A percentile compares a stretch with the other conserved stretches of the same genome.
phyloP scores from a whole-genome alignment of 2,888 invertebrate species.

The Iphiclides podalirius region DNA sequence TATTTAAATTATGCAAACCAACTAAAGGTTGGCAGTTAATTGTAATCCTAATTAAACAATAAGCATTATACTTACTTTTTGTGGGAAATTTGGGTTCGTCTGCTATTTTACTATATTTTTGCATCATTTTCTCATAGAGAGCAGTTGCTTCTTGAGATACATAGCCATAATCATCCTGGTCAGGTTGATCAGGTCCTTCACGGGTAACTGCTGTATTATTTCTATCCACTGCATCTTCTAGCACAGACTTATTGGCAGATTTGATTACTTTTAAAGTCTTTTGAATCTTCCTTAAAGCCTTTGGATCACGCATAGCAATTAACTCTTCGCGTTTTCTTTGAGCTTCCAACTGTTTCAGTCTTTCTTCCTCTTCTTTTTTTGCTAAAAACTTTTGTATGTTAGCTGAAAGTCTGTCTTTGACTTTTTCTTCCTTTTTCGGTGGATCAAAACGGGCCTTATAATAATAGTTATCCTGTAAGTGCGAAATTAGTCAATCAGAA shows the following conservation, averaged over 20 bases:
- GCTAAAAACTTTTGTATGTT: conserved; percentile 92
- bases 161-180: conserved; percentile 95
- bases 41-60: too few relatives aligned
- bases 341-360: conserved; percentile 80
- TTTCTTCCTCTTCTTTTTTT: conserved; percentile 90
- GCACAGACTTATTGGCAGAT: conserved; percentile 92
- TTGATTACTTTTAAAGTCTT: conserved; percentile 92
- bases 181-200: conserved; percentile 88
- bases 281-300: conserved; percentile 86
- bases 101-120: conserved; percentile 87
- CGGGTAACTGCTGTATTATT: conserved; percentile 88
- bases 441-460: conserved; percentile 91
- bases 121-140: conserved; percentile 91
- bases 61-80: conserved; percentile 52
- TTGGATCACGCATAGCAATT: conserved; percentile 84
- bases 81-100: conserved; percentile 86
- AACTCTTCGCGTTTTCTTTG: conserved; percentile 83
- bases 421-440: conserved; percentile 88
- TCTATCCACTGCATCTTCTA: conserved; percentile 89
- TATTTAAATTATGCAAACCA: too few relatives aligned
- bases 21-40: too few relatives aligned
- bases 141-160: conserved; percentile 91
- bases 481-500: neutral
- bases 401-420: conserved; percentile 83
- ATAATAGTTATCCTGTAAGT: conserved; percentile 71